Percentiles rank a stretch among this genome's conserved stretches.
These are phyloP conservation scores for Caenorhabditis becei DNA, from an alignment of 2,888 invertebrate genomes.

Conservation along the genomic window DNA sequence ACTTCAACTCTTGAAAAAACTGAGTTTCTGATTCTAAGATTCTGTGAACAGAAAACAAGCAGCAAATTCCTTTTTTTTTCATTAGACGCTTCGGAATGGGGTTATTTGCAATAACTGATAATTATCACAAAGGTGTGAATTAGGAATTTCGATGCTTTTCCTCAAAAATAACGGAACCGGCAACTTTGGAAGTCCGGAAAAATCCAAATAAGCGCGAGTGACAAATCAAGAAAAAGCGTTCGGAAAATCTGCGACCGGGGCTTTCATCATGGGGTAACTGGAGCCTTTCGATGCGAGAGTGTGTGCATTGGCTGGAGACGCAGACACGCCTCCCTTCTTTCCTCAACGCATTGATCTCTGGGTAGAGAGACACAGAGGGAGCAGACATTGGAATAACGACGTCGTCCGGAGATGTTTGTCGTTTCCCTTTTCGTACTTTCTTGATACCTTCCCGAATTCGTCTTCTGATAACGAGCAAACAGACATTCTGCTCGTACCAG, in stretches of 20 bases:
- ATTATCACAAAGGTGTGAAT: neutral
- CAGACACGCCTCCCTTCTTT: slow-evolving; percentile 24
- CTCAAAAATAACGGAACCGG: neutral
- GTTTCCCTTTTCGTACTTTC: slow-evolving; percentile 41
- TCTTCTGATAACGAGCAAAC: slow-evolving; percentile 36
- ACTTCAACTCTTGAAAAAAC: too few species aligned
- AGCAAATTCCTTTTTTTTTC: too few species aligned
- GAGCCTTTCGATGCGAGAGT: slow-evolving; percentile 33
- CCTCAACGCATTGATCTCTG: slow-evolving; percentile 39
- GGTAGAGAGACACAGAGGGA: slow-evolving; percentile 24
- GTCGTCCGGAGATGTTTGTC: slow-evolving; percentile 36
- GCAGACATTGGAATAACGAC: slow-evolving; percentile 52
- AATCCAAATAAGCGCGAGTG: neutral
- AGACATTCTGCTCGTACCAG: slow-evolving; percentile 3
- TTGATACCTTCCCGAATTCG: slow-evolving; percentile 12
- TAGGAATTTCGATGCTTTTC: neutral
- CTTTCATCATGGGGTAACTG: slow-evolving; percentile 34
- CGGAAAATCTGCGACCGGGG: slow-evolving; percentile 2
- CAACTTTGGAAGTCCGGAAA: neutral
- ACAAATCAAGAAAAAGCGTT: neutral
- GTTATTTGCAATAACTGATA: neutral
- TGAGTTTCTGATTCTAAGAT: too few species aligned
- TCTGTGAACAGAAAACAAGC: too few species aligned
- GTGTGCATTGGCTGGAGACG: slow-evolving; percentile 10
- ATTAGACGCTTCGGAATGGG: too few species aligned